These are phyloP conservation scores for Achatina immaculata DNA, from an alignment of 1,140 invertebrate species.

Conservation along the genomic window DNA sequence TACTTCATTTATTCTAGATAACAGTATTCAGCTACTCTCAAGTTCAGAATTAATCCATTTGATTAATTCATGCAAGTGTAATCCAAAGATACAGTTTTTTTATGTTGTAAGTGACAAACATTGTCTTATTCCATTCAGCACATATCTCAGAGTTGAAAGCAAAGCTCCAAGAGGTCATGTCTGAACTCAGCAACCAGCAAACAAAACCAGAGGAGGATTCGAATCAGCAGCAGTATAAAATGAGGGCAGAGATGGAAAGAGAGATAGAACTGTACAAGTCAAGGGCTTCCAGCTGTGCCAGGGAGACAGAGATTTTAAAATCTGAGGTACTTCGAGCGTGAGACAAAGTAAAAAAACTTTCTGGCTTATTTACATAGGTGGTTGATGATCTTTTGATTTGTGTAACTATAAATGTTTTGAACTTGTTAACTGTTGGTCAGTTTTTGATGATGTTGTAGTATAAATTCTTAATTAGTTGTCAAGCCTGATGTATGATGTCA, in stretches of 20 bases:
- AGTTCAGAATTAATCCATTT: too few species aligned
- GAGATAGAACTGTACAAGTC: constrained; percentile 43
- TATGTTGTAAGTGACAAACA: neutral
- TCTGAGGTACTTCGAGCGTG: constrained; percentile 3
- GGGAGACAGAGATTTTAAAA: constrained; percentile 23
- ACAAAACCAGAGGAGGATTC: constrained; percentile 46
- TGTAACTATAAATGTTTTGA: too few species aligned
- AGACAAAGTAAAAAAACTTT: too few species aligned
- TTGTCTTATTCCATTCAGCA: constrained; percentile 38
- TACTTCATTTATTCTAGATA: too few species aligned
- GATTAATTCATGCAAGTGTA: too few species aligned
- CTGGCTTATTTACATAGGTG: too few species aligned
- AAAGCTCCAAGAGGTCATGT: constrained; percentile 37
- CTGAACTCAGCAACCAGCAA: constrained; percentile 44
- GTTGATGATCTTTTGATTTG: too few species aligned
- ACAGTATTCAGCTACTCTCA: too few species aligned
- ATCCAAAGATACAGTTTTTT: neutral
- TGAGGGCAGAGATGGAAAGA: constrained; percentile 38
- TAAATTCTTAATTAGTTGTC: neutral
- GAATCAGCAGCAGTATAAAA: constrained; percentile 16
- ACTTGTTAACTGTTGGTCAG: too few species aligned
- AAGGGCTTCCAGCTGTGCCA: constrained; percentile 39
- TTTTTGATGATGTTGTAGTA: too few species aligned
- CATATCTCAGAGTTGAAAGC: constrained; percentile 50
- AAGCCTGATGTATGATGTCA: neutral